phyloP scores from a whole-genome alignment of 2,797 vertebrate species.

The Myotis vivesi region DNA sequence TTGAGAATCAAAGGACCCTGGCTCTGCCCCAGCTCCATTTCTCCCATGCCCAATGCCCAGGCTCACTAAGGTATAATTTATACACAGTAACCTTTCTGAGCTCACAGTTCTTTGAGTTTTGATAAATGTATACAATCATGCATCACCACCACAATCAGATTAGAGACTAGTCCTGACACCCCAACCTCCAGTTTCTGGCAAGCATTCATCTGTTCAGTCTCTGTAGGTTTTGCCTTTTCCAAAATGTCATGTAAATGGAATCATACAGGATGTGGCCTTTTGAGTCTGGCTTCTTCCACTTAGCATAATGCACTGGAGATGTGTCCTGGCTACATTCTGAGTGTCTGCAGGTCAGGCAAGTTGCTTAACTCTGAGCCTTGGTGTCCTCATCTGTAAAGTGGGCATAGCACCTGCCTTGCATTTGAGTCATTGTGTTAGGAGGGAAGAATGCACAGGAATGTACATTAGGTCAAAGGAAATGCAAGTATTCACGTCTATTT shows the following conservation, averaged over 20 bases:
- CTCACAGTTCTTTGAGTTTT: neutral
- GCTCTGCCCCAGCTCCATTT: neutral
- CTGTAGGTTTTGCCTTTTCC: neutral
- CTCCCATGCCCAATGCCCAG: rapidly evolving
- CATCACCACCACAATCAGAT: neutral
- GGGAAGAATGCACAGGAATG: neutral
- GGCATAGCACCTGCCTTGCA: neutral
- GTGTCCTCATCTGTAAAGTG: slow-evolving; percentile 33
- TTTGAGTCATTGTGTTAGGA: neutral
- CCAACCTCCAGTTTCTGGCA: neutral
- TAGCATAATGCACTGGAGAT: neutral
- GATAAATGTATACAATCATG: neutral
- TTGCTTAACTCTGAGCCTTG: neutral
- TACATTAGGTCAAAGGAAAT: neutral
- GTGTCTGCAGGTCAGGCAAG: neutral
- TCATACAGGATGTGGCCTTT: neutral
- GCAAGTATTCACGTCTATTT: neutral
- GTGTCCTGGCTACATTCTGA: neutral
- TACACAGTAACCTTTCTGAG: neutral
- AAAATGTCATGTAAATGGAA: neutral
- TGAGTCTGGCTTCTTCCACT: neutral
- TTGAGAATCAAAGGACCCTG: neutral
- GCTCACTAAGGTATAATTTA: neutral
- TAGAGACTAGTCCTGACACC: neutral
- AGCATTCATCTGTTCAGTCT: neutral